A percentile compares a stretch with the other conserved stretches of the same genome.
phyloP scores from a whole-genome alignment of 2,888 invertebrate genomes.

The Plebejus melissa region DNA sequence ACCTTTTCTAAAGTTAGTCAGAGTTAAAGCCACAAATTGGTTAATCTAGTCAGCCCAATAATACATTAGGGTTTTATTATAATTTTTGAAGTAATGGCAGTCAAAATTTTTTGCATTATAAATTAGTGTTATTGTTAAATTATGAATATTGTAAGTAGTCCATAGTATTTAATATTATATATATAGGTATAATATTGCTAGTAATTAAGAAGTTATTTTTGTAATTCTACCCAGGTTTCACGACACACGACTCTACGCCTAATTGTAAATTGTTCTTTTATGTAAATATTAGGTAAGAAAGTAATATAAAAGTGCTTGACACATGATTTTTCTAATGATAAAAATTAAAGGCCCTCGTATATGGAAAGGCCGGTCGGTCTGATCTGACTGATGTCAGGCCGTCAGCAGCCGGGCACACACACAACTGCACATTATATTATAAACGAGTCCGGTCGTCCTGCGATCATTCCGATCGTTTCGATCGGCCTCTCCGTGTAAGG shows the following conservation, averaged over 20 bases:
- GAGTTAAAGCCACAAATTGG: no score
- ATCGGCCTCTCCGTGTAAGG: background rate
- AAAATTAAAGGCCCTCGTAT: background rate
- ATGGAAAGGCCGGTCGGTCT: background rate
- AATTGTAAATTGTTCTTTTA: slow-evolving; percentile 41
- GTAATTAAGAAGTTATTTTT: slow-evolving; percentile 61
- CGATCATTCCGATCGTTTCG: background rate
- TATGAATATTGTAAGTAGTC: slow-evolving; percentile 18
- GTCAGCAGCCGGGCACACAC: background rate
- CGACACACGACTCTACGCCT: slow-evolving; percentile 50
- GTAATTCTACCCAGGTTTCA: slow-evolving; percentile 61
- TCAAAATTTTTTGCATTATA: background rate
- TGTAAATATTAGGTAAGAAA: slow-evolving; percentile 47
- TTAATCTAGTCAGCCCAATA: no score
- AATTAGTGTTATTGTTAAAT: background rate
- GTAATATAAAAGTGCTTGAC: slow-evolving; percentile 2
- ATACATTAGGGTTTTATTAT: no score
- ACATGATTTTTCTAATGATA: background rate
- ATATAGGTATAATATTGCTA: slow-evolving; percentile 35
- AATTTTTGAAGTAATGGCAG: no score
- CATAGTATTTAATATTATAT: slow-evolving; percentile 9
- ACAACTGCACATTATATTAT: background rate
- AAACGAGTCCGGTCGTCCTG: background rate
- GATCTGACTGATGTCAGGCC: background rate
- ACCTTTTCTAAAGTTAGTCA: no score